Percentiles rank a stretch among this genome's conserved stretches.
These are phyloP conservation scores for Acanthopleura granulata DNA, from an alignment of 2,888 invertebrate species.

Conservation along the genomic window DNA sequence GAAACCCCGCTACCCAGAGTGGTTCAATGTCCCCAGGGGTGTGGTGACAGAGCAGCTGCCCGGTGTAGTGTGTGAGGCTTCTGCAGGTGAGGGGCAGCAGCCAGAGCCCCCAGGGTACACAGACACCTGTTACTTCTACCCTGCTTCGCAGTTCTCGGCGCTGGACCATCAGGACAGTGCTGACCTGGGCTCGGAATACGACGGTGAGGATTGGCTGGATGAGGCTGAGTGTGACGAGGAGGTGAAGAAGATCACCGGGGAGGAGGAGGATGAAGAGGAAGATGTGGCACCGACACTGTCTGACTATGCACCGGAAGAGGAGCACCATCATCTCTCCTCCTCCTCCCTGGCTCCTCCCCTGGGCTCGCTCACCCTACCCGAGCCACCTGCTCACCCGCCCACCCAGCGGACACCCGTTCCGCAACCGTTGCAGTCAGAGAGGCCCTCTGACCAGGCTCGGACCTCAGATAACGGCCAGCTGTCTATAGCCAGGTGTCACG, in stretches of 20 bases:
- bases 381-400: background rate
- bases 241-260: conserved; percentile 59
- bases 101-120: background rate
- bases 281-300: conserved; percentile 5
- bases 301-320: conserved; percentile 13
- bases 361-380: background rate
- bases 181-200: conserved; percentile 46
- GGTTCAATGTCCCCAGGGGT: background rate
- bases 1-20: conserved; percentile 20
- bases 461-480: no score
- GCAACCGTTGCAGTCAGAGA: no score
- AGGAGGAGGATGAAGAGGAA: conserved; percentile 44
- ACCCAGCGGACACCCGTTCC: no score
- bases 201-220: conserved; percentile 58
- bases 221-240: conserved; percentile 61
- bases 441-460: no score
- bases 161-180: conserved; percentile 30
- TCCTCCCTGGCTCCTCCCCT: background rate
- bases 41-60: background rate
- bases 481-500: no score
- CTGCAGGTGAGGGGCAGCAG: background rate
- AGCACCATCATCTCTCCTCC: background rate
- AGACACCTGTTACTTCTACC: background rate
- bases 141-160: background rate
- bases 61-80: background rate